phyloP scores from a whole-genome alignment of 2,113 vertebrate species.

The Narcine bancroftii region DNA sequence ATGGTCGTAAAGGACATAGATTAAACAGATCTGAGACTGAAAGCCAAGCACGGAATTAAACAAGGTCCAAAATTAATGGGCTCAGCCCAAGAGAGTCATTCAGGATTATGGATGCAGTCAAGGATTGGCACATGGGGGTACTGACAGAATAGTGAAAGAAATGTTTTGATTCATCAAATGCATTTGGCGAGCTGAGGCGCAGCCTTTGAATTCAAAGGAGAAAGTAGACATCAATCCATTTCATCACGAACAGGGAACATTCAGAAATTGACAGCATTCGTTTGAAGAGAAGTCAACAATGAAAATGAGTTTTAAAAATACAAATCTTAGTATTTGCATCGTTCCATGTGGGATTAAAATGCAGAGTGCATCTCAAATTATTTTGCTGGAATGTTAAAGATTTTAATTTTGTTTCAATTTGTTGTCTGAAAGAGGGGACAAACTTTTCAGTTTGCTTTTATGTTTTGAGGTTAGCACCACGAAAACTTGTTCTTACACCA shows the following conservation, averaged over 20 bases:
- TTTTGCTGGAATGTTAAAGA: background rate
- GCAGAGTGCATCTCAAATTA: background rate
- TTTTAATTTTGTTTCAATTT: slow-evolving; percentile 9
- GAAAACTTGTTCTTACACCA: background rate
- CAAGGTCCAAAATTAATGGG: background rate
- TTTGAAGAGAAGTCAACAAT: background rate
- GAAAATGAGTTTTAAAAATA: background rate
- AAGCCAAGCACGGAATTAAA: background rate
- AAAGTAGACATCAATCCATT: background rate
- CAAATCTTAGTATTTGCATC: background rate
- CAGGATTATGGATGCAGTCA: background rate
- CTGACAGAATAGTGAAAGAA: background rate
- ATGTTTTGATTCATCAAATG: background rate
- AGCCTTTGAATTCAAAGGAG: background rate
- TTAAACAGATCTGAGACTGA: background rate
- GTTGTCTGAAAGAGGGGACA: background rate
- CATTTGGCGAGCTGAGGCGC: background rate
- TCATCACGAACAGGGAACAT: background rate
- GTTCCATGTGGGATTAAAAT: background rate
- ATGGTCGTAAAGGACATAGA: background rate
- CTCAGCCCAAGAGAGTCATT: background rate
- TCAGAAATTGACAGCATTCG: too few species aligned
- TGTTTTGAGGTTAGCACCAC: background rate
- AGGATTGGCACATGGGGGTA: background rate
- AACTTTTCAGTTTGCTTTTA: background rate